A percentile compares a stretch with the other conserved stretches of the same genome.
Conservation (phyloP, 2,113 vertebrate genomes). For the Fulmarus glacialis region DNA sequence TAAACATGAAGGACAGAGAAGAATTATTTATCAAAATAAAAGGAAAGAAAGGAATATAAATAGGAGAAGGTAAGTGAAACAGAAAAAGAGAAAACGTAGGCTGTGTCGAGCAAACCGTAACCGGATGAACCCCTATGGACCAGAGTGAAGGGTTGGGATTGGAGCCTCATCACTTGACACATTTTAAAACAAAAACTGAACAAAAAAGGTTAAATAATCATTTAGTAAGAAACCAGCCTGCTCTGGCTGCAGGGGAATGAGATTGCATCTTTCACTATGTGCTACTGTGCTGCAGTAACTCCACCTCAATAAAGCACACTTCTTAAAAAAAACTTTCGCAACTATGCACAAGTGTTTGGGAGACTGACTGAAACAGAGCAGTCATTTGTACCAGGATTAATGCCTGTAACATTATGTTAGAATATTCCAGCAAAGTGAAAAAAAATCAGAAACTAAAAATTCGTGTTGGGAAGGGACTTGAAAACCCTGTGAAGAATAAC, state of each 20-base stretch:
- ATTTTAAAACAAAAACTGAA: background rate
- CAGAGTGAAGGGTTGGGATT: background rate
- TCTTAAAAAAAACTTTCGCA: background rate
- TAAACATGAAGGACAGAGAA: slow-evolving; percentile 17
- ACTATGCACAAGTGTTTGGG: background rate
- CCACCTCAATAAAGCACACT: background rate
- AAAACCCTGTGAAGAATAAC: background rate
- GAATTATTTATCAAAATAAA: slow-evolving; percentile 27
- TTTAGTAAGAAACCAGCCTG: background rate
- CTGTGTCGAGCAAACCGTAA: background rate
- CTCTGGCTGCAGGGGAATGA: background rate
- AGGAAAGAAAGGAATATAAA: background rate
- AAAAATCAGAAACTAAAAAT: background rate
- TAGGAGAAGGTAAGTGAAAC: background rate
- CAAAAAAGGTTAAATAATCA: background rate
- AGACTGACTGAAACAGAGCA: background rate
- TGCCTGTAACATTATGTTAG: background rate
- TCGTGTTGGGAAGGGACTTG: background rate
- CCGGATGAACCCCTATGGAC: background rate
- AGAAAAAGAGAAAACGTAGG: background rate
- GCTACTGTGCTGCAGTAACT: background rate
- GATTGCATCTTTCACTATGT: background rate
- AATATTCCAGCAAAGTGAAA: background rate
- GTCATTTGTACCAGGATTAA: background rate
- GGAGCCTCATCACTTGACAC: background rate